Evolutionary conservation across 1,140 invertebrate species (phyloP).

Genomic region (Chionoecetes opilio): DNA sequence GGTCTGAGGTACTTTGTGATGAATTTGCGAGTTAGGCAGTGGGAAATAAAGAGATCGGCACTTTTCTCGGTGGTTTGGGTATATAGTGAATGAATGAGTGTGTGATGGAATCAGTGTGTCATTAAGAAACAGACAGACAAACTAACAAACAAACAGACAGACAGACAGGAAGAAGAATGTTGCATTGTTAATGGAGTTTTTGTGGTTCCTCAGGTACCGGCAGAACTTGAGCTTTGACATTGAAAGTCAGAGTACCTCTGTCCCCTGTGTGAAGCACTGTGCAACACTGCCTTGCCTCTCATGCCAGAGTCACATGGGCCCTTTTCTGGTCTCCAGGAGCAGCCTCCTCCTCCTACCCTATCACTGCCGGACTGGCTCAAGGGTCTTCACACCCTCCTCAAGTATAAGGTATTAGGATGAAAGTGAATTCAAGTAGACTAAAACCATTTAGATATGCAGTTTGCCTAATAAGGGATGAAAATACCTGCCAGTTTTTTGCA

Average conservation of each 20-base stretch:
- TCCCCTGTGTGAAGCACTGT: conserved; percentile 97
- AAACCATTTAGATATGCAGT: neutral
- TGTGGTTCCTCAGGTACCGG: conserved; percentile 86
- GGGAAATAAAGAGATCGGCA: too few species aligned
- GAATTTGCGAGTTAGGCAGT: too few species aligned
- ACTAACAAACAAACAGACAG: neutral
- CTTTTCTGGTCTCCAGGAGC: conserved; percentile 84
- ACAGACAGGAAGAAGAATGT: neutral
- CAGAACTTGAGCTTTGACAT: conserved; percentile 94
- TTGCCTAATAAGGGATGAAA: conserved; percentile 24
- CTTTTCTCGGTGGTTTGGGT: too few species aligned
- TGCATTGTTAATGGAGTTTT: neutral
- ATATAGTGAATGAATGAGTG: too few species aligned
- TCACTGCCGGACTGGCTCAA: conserved; percentile 89
- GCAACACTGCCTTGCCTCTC: conserved; percentile 96
- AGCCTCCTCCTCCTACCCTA: conserved; percentile 82
- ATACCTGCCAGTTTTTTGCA: neutral
- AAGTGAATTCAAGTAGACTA: neutral
- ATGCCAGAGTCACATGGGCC: conserved; percentile 86
- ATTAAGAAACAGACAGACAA: too few species aligned
- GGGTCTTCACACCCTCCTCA: conserved; percentile 85
- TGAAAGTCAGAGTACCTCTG: conserved; percentile 98
- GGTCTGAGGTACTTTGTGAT: too few species aligned
- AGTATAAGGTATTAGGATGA: conserved; percentile 82
- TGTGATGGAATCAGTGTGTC: too few species aligned